Conservation (phyloP, 2,888 invertebrate genomes). For the Rhorus exstirpatorius region DNA sequence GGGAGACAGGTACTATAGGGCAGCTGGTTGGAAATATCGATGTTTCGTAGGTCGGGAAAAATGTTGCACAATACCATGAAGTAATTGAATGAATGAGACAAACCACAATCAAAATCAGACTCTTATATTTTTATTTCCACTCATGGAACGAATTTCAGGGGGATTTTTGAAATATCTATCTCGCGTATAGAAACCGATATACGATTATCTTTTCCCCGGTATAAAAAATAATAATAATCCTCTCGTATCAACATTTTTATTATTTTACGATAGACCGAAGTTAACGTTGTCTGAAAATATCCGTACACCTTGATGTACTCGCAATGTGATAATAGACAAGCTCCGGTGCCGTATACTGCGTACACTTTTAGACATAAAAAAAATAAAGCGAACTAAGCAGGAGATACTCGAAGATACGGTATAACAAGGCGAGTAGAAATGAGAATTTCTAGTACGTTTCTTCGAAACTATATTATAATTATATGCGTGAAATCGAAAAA, state of each 20-base stretch:
- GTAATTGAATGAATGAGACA: not conserved
- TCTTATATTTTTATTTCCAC: constrained; percentile 5
- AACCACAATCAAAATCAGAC: not conserved
- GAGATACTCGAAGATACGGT: no score
- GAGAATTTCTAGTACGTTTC: no score
- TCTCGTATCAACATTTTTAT: constrained; percentile 10
- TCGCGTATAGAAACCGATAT: not conserved
- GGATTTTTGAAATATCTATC: constrained; percentile 25
- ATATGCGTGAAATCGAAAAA: not conserved
- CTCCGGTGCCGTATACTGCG: not conserved
- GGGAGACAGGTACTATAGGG: no score
- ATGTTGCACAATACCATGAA: constrained; percentile 10
- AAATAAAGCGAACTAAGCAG: no score
- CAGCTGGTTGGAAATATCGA: no score
- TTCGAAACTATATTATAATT: no score
- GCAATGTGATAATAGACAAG: not conserved
- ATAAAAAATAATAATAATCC: constrained; percentile 23
- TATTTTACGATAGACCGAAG: not conserved
- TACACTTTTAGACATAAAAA: no score
- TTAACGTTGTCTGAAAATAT: not conserved
- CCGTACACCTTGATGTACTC: not conserved
- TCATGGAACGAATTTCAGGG: not conserved
- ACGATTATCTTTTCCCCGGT: not conserved
- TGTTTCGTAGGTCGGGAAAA: not conserved
- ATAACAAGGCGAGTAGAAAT: no score